These are phyloP conservation scores for Trinorchestia longiramus DNA, from an alignment of 1,140 invertebrate species.

Conservation along the genomic window DNA sequence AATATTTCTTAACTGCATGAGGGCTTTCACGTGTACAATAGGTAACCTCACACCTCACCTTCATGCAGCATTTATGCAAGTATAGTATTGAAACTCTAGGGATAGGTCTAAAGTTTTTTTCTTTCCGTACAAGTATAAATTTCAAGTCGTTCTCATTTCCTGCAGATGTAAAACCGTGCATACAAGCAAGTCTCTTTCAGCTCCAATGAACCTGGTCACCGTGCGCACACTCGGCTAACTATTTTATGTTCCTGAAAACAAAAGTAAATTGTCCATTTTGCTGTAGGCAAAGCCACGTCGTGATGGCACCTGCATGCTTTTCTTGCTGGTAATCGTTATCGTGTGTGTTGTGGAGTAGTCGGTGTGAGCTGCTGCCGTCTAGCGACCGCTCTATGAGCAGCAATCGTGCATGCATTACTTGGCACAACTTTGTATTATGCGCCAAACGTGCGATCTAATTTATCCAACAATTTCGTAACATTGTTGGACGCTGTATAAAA, in stretches of 20 bases:
- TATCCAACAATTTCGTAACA: neutral
- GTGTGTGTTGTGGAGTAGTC: neutral
- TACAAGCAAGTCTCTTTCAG: neutral
- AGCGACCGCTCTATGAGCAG: neutral
- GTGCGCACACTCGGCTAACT: neutral
- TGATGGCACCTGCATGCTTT: neutral
- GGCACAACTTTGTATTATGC: neutral
- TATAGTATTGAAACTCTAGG: neutral
- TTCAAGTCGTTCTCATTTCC: neutral
- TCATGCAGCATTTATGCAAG: neutral
- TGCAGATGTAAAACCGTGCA: neutral
- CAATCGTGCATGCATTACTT: neutral
- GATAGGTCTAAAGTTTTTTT: neutral
- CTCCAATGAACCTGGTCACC: neutral
- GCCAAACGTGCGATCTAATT: neutral
- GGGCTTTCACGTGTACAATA: neutral
- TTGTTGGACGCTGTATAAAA: neutral
- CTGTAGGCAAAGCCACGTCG: neutral
- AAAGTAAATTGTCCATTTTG: neutral
- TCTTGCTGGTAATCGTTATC: neutral
- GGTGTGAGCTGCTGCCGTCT: neutral
- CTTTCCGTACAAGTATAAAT: neutral
- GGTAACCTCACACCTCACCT: neutral
- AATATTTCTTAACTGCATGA: neutral
- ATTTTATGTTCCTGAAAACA: neutral